Evolutionary conservation across 1,140 invertebrate species (phyloP), one percentile per base, ranked within the genome.

Genomic region (Rhyacophila brunnea): DNA sequence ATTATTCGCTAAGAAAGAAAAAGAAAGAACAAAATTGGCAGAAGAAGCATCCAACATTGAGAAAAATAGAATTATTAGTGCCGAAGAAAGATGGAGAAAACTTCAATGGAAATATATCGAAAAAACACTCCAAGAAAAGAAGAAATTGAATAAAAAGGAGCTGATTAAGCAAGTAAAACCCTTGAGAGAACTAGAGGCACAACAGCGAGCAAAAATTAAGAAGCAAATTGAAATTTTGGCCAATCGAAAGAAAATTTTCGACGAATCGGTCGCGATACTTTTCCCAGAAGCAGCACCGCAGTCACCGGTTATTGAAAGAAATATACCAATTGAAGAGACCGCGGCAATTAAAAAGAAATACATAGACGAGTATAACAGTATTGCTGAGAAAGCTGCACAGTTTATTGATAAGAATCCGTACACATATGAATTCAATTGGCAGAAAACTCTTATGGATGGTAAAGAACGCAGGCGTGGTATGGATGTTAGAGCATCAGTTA

Each of bases 141-240:
- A 78, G 64, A 69, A 71, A 58, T 74, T 79, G 44, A 77, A 78
- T 46, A 71, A 70, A 65, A 68, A 70, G 28, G 70, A 77, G 64
- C 52, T 79, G 19, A 71, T 75, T 40, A 74, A 76, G 61, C 71
- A 77, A 23, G 76, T 78, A 54, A 76, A 74, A 63, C 77, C 77
- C 11, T 64, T 79, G 23, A 66, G 72, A 59, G 76, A 79, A 52
- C 62, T 79, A 51, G 75, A 78, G 68, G 66, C 68, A 14, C 74
- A 77, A 46, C 68, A 73, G 6, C 57, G 74, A 53, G 72, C 73
- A 57, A 78, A 76, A 64, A 70, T 75, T 64, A 70, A 67, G 62
- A 67, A 74, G 65, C 75, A 77, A 73, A 58, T 75, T n/a, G 74
- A 78, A 52, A 74, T 77, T 47, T 74, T 79, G 72, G 76, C 77